Base-by-base conservation (phyloP, 1,140 invertebrate genomes). In the Protaetia brevitarsis region DNA sequence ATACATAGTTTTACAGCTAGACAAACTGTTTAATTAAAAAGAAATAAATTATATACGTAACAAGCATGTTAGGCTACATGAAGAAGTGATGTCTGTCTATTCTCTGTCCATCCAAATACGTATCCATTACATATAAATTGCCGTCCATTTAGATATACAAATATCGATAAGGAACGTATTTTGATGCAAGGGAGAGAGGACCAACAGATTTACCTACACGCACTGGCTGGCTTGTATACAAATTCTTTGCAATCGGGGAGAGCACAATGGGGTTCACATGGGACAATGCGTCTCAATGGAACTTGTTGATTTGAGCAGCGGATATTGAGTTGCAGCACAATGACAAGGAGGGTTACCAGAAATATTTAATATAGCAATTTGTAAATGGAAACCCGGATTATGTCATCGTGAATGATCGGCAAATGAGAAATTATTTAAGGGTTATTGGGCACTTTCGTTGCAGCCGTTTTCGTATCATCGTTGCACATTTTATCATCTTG, bases 291-390 rank as follows among this genome's bases (percentile, higher is more conserved):
- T 69, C 64, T 69, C 61, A 74, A 70, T 76, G 62, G 64, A 65
- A 76, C 74, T 76, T 76, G 74, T 76, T 76, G 74, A 76, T 75
- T 71, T 72, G 74, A 73, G 69, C 73, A 72, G 68, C 73, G 71
- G 68, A 73, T 70, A 70, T 65, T 67, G 41, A 30, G 37, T 45
- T 28, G 62, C 41, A 27, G 31, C 37, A 73, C 70, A 70, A 71
- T 68, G 61, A 64, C 64, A 45, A 57, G 29, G 37, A 51, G 63
- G 36, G 65, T 51, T 36, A 69, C 67, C 69, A 65, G 71, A 66
- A 72, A 71, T 72, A 73, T 73, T 73, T 71, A 72, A 73, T 72
- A 71, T 71, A 66, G 69, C 69, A 73, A 73, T 73, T 72, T 73
- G 67, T 69, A 72, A 73, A 76, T 76, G 71, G 72, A 71, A n/a